Conservation (phyloP, 1,140 invertebrate species). For the Apocrypta bakeri region DNA sequence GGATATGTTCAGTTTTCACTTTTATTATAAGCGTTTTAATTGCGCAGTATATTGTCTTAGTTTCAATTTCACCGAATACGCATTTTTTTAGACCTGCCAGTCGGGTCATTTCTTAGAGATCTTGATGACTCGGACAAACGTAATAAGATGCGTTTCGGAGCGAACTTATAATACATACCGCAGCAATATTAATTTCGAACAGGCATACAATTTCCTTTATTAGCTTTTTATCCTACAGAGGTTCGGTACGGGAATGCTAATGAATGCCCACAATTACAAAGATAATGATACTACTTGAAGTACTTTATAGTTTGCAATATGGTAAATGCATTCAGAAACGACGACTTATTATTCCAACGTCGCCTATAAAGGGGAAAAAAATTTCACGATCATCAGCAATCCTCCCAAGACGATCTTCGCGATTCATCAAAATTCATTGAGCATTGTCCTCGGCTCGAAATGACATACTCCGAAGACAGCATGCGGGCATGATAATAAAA, state of each 20-base stretch:
- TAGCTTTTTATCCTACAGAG: too few species aligned
- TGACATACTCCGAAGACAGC: slow-evolving; percentile 4
- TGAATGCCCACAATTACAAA: not conserved
- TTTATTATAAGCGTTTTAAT: slow-evolving; percentile 30
- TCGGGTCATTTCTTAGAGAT: not conserved
- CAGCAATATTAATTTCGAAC: not conserved
- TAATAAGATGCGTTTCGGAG: not conserved
- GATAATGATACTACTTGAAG: not conserved
- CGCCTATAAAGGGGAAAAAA: not conserved
- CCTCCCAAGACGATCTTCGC: slow-evolving; percentile 18
- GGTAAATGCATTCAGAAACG: not conserved
- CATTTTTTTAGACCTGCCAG: not conserved
- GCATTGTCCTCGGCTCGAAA: slow-evolving; percentile 39
- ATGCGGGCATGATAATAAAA: not conserved
- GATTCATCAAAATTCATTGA: slow-evolving; percentile 60
- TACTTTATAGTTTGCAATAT: not conserved
- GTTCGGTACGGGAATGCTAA: not conserved
- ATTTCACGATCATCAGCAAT: not conserved
- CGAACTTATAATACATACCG: not conserved
- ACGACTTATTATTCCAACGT: not conserved
- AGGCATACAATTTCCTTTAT: not conserved
- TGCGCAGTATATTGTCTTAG: not conserved
- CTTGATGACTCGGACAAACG: not conserved
- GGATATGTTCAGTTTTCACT: slow-evolving; percentile 1
- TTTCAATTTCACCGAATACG: not conserved